A percentile compares a stretch with the other conserved stretches of the same genome.
Conservation (phyloP, 2,888 invertebrate species). For the Xestia ashworthii region DNA sequence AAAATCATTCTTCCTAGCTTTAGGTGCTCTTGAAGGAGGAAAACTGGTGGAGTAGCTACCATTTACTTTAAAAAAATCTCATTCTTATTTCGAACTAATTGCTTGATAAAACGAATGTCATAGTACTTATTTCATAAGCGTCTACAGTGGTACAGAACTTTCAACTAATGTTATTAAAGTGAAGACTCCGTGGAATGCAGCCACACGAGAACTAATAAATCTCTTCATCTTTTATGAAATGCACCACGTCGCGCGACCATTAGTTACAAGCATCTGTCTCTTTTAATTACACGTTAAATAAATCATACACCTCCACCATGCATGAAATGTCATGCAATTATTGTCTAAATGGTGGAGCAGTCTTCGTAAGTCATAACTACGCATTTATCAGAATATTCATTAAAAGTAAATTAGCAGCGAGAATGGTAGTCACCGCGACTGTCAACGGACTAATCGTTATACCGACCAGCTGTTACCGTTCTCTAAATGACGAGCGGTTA, state of each 20-base stretch:
- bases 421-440: constrained; percentile 36
- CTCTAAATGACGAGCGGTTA: constrained; percentile 55
- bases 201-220: constrained; percentile 34
- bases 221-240: constrained; percentile 41
- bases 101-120: neutral
- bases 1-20: neutral
- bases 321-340: constrained; percentile 41
- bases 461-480: constrained; percentile 45
- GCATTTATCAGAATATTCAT: constrained; percentile 63
- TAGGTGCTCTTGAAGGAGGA: neutral
- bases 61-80: neutral
- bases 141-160: neutral
- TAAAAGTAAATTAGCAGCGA: constrained; percentile 62
- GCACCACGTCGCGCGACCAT: constrained; percentile 38
- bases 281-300: constrained; percentile 50
- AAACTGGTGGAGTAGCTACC: neutral
- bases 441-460: constrained; percentile 50
- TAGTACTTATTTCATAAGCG: constrained; percentile 9
- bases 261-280: constrained; percentile 37
- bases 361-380: constrained; percentile 23
- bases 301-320: constrained; percentile 36
- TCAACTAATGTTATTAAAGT: constrained; percentile 24
- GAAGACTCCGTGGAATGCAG: constrained; percentile 46
- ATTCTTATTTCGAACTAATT: neutral
- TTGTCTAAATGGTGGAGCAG: constrained; percentile 43